Evolutionary conservation across 2,113 vertebrate genomes (phyloP), one percentile per base, ranked within the genome.

Genomic region (Channa argus): DNA sequence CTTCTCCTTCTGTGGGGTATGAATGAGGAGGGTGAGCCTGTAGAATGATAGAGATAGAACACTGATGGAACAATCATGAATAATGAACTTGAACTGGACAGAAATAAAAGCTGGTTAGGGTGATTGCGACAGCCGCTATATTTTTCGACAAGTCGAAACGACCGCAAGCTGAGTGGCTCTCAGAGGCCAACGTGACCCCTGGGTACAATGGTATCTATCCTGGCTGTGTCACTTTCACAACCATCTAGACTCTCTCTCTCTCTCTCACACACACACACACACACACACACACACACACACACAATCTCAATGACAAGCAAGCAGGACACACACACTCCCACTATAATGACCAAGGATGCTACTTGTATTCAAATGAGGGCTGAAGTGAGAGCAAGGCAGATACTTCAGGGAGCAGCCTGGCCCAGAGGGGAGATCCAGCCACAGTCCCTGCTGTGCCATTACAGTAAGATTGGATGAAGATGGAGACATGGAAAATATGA

Each of bases 391-490:
- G 80, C 76, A 84, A 74, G 82, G 79, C 80, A 81, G 89, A 86
- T 90, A 89, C 90, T 92, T 90, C 65, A 86, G 92, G 92, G 92
- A 91, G 86, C 88, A 52, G 79, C 70, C 66, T 7, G 79, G 85
- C 92, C 89, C 92, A 92, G 89, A 90, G 87, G 92, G 89, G 89
- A 89, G 85, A 92, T 93, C 88, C 87, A 88, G 80, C 71, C 79
- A 4, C 76, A 41, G 86, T 91, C 92, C 90, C 92, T 0, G 83
- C 89, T 79, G 91, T 74, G 86, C 90, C 89, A 92, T 93, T 93
- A 91, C 90, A 76, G 77, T 86, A 76, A 93, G 90, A 93, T 93
- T 93, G 90, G 90, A 92, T 88, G 90, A 89, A 91, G 90, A 92
- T 89, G 85, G 89, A 92, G 86, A 91, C 88, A 80, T 79, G 86